Evolutionary conservation across 1,140 invertebrate genomes (phyloP).

Genomic region (Stegodyphus mimosarum): DNA sequence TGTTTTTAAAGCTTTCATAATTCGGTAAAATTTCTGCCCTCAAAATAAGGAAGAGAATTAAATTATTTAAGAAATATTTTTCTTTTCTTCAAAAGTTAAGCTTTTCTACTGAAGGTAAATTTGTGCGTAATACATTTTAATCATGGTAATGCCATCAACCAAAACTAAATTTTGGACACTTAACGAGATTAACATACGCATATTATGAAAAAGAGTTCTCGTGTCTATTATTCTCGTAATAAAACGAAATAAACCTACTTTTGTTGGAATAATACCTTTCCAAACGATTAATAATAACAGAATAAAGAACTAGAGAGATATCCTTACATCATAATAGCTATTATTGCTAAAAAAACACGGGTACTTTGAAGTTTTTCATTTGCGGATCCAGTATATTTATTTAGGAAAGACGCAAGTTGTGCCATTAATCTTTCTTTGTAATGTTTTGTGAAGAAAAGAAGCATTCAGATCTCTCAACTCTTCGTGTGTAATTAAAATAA

Average conservation of each 20-base stretch:
- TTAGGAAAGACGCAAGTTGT: not conserved
- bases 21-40: too few species aligned
- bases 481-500: conserved; percentile 34
- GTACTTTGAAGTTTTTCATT: not conserved
- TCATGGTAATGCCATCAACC: too few species aligned
- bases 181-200: too few species aligned
- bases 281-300: conserved; percentile 13
- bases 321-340: not conserved
- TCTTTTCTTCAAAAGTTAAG: too few species aligned
- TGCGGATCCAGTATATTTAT: not conserved
- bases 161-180: too few species aligned
- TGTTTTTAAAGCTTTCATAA: too few species aligned
- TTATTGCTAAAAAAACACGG: not conserved
- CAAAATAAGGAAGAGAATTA: too few species aligned
- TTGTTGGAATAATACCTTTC: conserved; percentile 31
- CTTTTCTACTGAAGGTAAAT: too few species aligned
- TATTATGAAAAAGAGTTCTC: not conserved
- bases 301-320: not conserved
- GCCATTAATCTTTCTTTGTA: conserved; percentile 40
- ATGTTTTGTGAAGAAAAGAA: conserved; percentile 3
- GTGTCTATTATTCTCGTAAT: conserved; percentile 29
- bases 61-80: too few species aligned
- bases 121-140: too few species aligned
- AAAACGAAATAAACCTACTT: conserved; percentile 51
- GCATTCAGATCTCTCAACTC: not conserved